phyloP scores from a whole-genome alignment of 1,140 invertebrate genomes.

The Heliconius hermathena region DNA sequence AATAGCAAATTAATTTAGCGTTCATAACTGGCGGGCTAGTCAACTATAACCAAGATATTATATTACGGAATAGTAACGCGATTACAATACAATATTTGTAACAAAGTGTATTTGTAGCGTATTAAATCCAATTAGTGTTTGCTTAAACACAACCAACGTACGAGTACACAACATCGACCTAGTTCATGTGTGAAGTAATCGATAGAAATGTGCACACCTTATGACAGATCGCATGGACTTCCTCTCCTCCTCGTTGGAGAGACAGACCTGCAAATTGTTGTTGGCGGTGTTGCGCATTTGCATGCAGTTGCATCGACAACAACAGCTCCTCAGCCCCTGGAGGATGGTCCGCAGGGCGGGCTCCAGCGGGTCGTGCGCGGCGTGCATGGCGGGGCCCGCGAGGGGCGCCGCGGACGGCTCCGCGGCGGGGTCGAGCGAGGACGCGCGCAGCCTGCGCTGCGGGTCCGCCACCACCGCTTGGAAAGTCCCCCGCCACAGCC shows the following conservation, averaged over 20 bases:
- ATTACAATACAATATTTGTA: slow-evolving; percentile 34
- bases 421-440: slow-evolving; percentile 82
- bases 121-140: slow-evolving; percentile 41
- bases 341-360: slow-evolving; percentile 73
- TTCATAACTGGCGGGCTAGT: slow-evolving; percentile 29
- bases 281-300: slow-evolving; percentile 63
- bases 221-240: slow-evolving; percentile 84
- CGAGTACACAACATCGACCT: slow-evolving; percentile 31
- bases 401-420: slow-evolving; percentile 53
- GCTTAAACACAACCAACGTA: background rate
- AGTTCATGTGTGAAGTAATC: slow-evolving; percentile 48
- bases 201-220: slow-evolving; percentile 80
- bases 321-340: slow-evolving; percentile 72
- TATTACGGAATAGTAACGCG: slow-evolving; percentile 28
- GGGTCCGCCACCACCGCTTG: slow-evolving; percentile 76
- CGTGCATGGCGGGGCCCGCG: slow-evolving; percentile 39
- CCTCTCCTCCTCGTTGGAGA: slow-evolving; percentile 76
- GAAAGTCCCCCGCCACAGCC: slow-evolving; percentile 84
- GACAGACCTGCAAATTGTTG: slow-evolving; percentile 83
- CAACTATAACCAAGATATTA: slow-evolving; percentile 37
- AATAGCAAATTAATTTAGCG: slow-evolving; percentile 53
- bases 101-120: slow-evolving; percentile 39
- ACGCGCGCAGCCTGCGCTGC: slow-evolving; percentile 63
- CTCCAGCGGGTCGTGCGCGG: slow-evolving; percentile 57
- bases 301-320: slow-evolving; percentile 64